phyloP scores from a whole-genome alignment of 2,888 invertebrate genomes.

The Euclidia mi region DNA sequence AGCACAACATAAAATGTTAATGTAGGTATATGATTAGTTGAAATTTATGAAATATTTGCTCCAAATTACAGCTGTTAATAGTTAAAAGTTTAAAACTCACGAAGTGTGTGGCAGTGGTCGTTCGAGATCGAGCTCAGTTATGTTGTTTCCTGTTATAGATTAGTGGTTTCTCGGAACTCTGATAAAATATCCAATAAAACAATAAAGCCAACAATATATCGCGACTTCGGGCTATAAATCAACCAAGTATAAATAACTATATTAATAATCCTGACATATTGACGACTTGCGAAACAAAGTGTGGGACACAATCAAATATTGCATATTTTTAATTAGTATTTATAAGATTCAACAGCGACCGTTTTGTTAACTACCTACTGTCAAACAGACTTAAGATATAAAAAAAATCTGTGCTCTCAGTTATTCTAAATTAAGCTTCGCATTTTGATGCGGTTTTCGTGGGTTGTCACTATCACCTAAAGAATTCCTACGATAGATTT shows the following conservation, averaged over 20 bases:
- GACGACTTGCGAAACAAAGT: background rate
- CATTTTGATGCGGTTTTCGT: too few relatives aligned
- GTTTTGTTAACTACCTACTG: too few relatives aligned
- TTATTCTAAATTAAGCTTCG: too few relatives aligned
- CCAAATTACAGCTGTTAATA: conserved; percentile 18
- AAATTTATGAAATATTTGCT: conserved; percentile 5
- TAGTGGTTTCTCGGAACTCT: conserved; percentile 68
- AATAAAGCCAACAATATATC: conserved; percentile 38
- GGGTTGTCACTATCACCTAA: too few relatives aligned
- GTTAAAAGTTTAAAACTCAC: conserved; percentile 11
- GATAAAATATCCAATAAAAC: conserved; percentile 65
- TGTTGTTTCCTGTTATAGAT: conserved; percentile 72
- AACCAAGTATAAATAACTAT: conserved; percentile 24
- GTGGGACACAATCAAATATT: too few relatives aligned
- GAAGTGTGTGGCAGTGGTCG: conserved; percentile 20
- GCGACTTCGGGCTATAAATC: conserved; percentile 32
- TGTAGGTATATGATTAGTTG: too few relatives aligned
- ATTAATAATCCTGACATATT: background rate
- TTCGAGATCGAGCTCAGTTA: conserved; percentile 42
- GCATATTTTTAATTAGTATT: too few relatives aligned
- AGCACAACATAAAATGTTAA: too few relatives aligned
- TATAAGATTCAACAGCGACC: too few relatives aligned
- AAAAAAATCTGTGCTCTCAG: too few relatives aligned
- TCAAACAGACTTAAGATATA: too few relatives aligned
- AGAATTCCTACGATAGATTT: too few relatives aligned